Base-by-base conservation (phyloP, 2,113 vertebrate species). In the Calyptommatus sinebrachiatus region DNA sequence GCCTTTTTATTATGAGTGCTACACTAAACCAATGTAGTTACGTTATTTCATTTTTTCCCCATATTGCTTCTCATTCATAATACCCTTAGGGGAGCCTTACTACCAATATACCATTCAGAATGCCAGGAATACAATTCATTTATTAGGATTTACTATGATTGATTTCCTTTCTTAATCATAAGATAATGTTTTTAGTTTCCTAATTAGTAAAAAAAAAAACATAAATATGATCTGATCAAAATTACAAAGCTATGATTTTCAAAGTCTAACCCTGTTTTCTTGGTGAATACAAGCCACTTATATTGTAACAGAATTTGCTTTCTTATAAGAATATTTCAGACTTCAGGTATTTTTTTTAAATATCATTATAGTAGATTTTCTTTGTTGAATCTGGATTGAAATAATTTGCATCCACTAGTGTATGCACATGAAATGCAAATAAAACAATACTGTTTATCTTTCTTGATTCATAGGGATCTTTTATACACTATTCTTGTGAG, bases 1-100 rank as follows among this genome's bases (percentile, higher is more conserved):
- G 63, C 0, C 53, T 75, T 90, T 86, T 88, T 90, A 81, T 86
- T 90, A 88, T 83, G 77, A 81, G 1, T 77, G 45, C 69, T 45
- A 66, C 88, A 85, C 35, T 69, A 80, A 69, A 85, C 62, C 63
- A 90, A 82, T 62, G 46, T 6, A 76, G 11, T 21, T 28, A 77
- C 29, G 29, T 73, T 68, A 83, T 71, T 80, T 28, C 5, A 24
- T 60, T 76, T 88, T 82, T n/a, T 69, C 85, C 82, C 45, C 10
- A 45, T 50, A 76, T 71, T 86, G 41, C 31, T 87, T 85, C n/a
- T 77, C 80, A 86, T 82, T 48, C 53, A 81, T 46, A 75, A 71
- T 20, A 82, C 82, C 84, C 87, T 84, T 67, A 86, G 62, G 35
- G 74, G 31, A 77, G 4, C 12, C 2, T 0, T 71, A 60, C 11